phyloP scores from a whole-genome alignment of 2,888 invertebrate species.

The Yponomeuta malinellus region DNA sequence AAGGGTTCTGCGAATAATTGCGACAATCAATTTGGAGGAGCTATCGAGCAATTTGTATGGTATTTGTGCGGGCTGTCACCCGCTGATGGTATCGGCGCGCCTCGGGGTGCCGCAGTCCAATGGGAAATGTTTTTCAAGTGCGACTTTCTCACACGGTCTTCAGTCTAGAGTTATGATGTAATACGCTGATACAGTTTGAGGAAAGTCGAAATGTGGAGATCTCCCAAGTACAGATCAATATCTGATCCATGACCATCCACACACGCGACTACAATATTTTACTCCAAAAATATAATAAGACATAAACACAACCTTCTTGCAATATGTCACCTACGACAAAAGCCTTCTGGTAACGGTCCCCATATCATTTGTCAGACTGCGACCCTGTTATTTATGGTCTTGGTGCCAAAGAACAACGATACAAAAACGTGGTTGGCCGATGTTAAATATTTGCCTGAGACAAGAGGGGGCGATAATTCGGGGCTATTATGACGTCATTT shows the following conservation, averaged over 20 bases:
- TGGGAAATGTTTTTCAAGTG: slow-evolving; percentile 57
- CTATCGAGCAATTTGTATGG: slow-evolving; percentile 73
- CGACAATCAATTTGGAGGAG: slow-evolving; percentile 73
- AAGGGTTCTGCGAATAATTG: slow-evolving; percentile 74
- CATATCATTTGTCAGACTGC: slow-evolving; percentile 62
- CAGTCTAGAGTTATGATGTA: slow-evolving; percentile 8
- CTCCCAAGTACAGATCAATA: too few species aligned
- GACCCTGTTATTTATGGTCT: slow-evolving; percentile 69
- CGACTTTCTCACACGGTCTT: slow-evolving; percentile 56
- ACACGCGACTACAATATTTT: too few species aligned
- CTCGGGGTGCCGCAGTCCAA: slow-evolving; percentile 53
- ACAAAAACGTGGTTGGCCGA: slow-evolving; percentile 64
- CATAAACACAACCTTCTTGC: slow-evolving; percentile 68
- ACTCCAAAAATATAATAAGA: slow-evolving; percentile 52
- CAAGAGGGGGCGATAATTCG: slow-evolving; percentile 75
- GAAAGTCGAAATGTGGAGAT: background rate
- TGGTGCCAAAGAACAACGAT: slow-evolving; percentile 49
- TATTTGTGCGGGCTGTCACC: slow-evolving; percentile 75
- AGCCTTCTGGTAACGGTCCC: slow-evolving; percentile 68
- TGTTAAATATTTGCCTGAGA: slow-evolving; percentile 76
- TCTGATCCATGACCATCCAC: too few species aligned
- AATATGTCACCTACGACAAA: slow-evolving; percentile 67
- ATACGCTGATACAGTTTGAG: background rate
- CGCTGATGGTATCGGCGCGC: slow-evolving; percentile 68
- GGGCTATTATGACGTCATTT: slow-evolving; percentile 75